Conservation (phyloP, 2,113 vertebrate genomes). For the Equus przewalskii region DNA sequence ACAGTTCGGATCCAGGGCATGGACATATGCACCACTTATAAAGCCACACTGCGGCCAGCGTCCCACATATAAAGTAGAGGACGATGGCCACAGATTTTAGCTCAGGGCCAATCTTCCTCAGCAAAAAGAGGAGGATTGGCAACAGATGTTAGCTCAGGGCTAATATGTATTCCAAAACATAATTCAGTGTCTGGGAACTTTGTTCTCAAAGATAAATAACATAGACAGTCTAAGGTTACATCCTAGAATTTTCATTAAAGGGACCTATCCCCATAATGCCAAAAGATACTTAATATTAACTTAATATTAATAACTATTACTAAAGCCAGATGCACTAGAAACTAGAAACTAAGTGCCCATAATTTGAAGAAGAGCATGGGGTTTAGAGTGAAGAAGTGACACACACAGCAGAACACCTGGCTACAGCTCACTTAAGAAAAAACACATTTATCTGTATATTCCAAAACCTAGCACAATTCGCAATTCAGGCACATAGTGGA, state of each 20-base stretch:
- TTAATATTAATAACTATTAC: background rate
- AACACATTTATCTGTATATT: background rate
- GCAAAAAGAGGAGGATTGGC: too few species aligned
- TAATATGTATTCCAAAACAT: background rate
- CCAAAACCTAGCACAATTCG: background rate
- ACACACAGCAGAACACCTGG: background rate
- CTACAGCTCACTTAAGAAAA: background rate
- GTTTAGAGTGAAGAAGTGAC: background rate
- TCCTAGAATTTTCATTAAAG: background rate
- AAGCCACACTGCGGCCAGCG: too few species aligned
- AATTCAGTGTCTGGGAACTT: background rate
- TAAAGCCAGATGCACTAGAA: background rate
- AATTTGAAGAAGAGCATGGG: background rate
- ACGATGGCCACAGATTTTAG: too few species aligned
- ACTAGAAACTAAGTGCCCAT: background rate
- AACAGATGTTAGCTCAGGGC: too few species aligned
- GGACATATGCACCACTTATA: too few species aligned
- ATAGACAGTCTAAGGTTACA: background rate
- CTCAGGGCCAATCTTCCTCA: too few species aligned
- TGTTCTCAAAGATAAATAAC: slow-evolving; percentile 14
- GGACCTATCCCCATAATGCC: background rate
- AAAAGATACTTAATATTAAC: background rate
- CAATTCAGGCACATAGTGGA: background rate
- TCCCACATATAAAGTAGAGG: too few species aligned
- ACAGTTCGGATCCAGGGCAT: too few species aligned